Percentiles rank a stretch among this genome's conserved stretches.
These are phyloP conservation scores for Mohoua ochrocephala DNA, from an alignment of 2,113 vertebrate genomes.

Conservation along the genomic window DNA sequence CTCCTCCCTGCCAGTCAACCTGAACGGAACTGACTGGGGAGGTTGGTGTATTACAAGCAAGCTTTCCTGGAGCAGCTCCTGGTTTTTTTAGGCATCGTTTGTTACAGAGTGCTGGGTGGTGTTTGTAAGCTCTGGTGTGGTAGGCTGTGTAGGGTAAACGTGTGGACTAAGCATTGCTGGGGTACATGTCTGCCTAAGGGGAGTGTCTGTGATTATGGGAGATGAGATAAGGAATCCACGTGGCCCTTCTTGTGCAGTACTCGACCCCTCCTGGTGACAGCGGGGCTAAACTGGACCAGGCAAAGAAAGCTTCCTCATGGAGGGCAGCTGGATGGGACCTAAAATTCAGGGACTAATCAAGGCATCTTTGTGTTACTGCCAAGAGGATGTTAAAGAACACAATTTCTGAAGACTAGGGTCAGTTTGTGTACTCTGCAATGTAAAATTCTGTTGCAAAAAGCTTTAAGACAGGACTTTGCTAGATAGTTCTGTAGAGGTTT, in stretches of 20 bases:
- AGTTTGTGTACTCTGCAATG: background rate
- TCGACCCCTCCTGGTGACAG: background rate
- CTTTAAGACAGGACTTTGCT: background rate
- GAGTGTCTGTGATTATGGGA: background rate
- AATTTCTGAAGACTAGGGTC: background rate
- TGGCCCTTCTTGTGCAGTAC: background rate
- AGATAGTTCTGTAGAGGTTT: background rate
- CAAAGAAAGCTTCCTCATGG: background rate
- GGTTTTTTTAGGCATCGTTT: background rate
- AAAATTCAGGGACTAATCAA: background rate
- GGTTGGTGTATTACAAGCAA: background rate
- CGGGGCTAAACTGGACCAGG: background rate
- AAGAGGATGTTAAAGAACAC: background rate
- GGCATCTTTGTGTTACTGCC: background rate
- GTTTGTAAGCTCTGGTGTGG: background rate
- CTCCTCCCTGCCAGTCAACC: background rate
- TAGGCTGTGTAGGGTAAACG: background rate
- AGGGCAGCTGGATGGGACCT: background rate
- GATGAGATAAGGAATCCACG: background rate
- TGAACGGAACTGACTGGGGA: background rate
- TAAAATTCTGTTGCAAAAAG: background rate
- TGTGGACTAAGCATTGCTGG: background rate
- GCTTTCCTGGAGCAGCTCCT: background rate
- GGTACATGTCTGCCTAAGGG: background rate
- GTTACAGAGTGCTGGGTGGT: accelerated